Base-by-base conservation (phyloP, 2,113 vertebrate genomes). In the Hypanus sabinus region DNA sequence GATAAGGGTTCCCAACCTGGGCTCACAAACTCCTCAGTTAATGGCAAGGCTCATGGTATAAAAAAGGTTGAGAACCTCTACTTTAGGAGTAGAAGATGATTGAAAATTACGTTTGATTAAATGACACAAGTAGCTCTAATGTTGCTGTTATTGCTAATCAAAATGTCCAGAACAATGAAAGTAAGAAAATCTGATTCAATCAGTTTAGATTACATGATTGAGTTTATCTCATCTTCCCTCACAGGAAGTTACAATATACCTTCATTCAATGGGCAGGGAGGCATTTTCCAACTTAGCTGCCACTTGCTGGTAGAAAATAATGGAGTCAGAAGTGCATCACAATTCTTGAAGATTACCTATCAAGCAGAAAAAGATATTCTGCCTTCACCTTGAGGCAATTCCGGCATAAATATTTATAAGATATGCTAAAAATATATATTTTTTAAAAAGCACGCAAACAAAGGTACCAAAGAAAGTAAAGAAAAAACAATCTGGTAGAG, bases 221-320 rank as follows among this genome's bases (percentile, higher is more conserved):
- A 93, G 33, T 73, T 73, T 93, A 20, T 33, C 36, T 93, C 22
- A 27, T 93, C 27, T 73, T 93, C 91, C 38, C 91, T 93, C 38
- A 5, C 22, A 93, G 70, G 33, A 93, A 73, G 91, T 38, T 20
- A 73, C 38, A 30, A 38, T 73, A 73, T 93, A 22, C 71, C 73
- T 93, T 75, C 91, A 93, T 46, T 93, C 91, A 93, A 10, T 73
- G 68, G 36, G 22, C 68, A 73, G 33, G 68, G 46, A 93, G 71
- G 70, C 22, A 73, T 73, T 93, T 73, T 93, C 91, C 91, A 93
- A 33, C 91, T 93, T 70, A 93, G 68, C 38, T 93, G 36, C 91
- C 22, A 46, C 36, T 18, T 46, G 36, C 36, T 73, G 12, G 22
- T 55, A 11, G 20, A 73, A 75, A 93, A 73, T 73, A 73, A 93